Evolutionary conservation across 2,888 invertebrate species (phyloP).

Genomic region (Nymphalis c-album): DNA sequence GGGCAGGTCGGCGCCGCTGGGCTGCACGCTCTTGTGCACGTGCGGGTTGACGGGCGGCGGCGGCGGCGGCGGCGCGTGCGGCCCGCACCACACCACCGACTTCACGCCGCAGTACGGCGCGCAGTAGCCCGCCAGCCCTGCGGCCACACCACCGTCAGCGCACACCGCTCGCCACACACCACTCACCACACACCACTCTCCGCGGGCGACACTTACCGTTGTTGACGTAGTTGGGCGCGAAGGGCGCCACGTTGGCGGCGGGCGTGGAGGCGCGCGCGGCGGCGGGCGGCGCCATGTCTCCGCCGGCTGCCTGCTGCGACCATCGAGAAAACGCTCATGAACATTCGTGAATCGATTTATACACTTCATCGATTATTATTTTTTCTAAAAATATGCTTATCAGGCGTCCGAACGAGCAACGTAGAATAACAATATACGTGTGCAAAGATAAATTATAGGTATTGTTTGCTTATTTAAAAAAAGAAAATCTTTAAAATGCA

Average conservation of each 20-base stretch:
- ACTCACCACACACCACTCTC: slow-evolving; percentile 21
- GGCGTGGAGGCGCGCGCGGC: slow-evolving; percentile 63
- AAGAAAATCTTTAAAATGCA: too few species aligned
- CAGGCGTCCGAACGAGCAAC: too few species aligned
- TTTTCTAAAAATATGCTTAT: too few species aligned
- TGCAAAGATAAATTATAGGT: too few species aligned
- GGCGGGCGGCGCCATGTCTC: slow-evolving; percentile 52
- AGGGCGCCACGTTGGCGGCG: slow-evolving; percentile 53
- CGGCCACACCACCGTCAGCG: slow-evolving; percentile 20
- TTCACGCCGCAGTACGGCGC: slow-evolving; percentile 59
- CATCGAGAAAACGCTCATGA: too few species aligned
- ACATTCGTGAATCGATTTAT: too few species aligned
- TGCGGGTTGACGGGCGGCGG: slow-evolving; percentile 48
- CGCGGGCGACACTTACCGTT: slow-evolving; percentile 16
- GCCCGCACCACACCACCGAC: slow-evolving; percentile 59
- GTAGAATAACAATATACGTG: too few species aligned
- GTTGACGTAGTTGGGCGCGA: slow-evolving; percentile 40
- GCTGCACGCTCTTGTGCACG: slow-evolving; percentile 70
- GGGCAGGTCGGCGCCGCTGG: slow-evolving; percentile 80
- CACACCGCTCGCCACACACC: slow-evolving; percentile 35
- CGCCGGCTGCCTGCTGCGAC: slow-evolving; percentile 45
- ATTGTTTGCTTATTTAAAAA: too few species aligned
- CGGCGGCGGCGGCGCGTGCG: slow-evolving; percentile 45
- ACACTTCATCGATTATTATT: too few species aligned
- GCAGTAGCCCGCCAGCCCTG: slow-evolving; percentile 38